These are phyloP conservation scores for Acromyrmex heyeri DNA, from an alignment of 1,140 invertebrate genomes.

Conservation along the genomic window DNA sequence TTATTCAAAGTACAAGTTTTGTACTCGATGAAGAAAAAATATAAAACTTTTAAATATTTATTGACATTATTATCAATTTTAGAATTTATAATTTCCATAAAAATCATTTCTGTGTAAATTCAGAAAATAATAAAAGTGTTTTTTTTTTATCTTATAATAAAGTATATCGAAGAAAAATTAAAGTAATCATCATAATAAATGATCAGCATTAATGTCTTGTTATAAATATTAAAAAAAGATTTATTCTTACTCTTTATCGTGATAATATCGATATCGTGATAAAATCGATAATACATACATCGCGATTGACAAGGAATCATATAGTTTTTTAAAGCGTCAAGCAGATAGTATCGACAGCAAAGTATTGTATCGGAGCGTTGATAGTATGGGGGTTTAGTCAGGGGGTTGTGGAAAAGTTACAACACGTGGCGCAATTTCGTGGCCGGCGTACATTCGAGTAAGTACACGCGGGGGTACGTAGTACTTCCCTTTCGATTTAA, in stretches of 20 bases:
- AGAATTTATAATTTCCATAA: background rate
- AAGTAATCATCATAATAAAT: background rate
- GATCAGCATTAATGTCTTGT: background rate
- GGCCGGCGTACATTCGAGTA: conserved; percentile 1
- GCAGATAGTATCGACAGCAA: background rate
- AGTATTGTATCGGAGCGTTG: background rate
- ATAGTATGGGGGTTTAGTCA: background rate
- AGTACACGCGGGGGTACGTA: conserved; percentile 4
- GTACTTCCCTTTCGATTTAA: conserved; percentile 72
- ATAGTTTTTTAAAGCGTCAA: conserved; percentile 13
- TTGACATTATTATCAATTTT: background rate
- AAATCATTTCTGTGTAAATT: background rate
- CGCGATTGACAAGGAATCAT: background rate
- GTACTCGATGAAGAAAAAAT: background rate
- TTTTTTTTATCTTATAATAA: background rate
- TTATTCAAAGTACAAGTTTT: background rate
- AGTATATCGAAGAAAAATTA: background rate
- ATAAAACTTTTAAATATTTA: background rate
- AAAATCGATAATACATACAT: background rate
- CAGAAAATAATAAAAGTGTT: background rate
- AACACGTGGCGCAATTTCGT: conserved; percentile 27
- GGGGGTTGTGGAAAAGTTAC: conserved; percentile 13
- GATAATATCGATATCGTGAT: background rate
- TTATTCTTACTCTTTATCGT: background rate
- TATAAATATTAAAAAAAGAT: background rate